A percentile compares a stretch with the other conserved stretches of the same genome.
phyloP scores from a whole-genome alignment of 2,888 invertebrate genomes.

The Helobdella robusta region DNA sequence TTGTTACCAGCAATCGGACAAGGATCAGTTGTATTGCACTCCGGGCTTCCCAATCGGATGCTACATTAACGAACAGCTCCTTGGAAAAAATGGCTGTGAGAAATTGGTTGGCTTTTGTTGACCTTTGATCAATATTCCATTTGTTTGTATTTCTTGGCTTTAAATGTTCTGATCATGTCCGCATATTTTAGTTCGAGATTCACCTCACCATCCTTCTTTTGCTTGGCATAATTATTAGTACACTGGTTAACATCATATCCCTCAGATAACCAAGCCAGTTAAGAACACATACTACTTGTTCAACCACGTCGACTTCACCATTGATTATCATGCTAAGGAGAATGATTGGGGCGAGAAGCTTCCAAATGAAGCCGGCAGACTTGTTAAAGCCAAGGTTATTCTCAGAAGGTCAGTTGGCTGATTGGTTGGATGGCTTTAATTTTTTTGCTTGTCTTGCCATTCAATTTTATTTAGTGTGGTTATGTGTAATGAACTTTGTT shows the following conservation, averaged over 20 bases:
- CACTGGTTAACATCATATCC: too few relatives aligned
- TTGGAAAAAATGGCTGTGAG: conserved; percentile 53
- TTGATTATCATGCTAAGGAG: conserved; percentile 71
- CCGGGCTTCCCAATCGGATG: conserved; percentile 98
- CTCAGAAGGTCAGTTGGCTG: conserved; percentile 51
- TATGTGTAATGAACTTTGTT: too few relatives aligned
- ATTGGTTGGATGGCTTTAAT: too few relatives aligned
- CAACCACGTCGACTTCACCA: conserved; percentile 87
- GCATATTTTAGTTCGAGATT: too few relatives aligned
- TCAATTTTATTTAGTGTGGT: too few relatives aligned
- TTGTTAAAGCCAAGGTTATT: conserved; percentile 53
- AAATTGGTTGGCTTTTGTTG: too few relatives aligned
- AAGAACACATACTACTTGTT: conserved; percentile 75
- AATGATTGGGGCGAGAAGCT: conserved; percentile 93
- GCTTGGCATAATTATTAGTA: too few relatives aligned
- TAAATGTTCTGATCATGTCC: too few relatives aligned
- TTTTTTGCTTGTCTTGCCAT: too few relatives aligned
- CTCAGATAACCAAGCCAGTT: neutral
- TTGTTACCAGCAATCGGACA: conserved; percentile 63
- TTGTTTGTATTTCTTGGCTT: too few relatives aligned
- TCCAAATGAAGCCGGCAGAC: conserved; percentile 65
- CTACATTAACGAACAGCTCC: conserved; percentile 59
- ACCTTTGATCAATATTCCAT: too few relatives aligned
- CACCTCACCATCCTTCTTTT: too few relatives aligned
- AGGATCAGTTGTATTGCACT: conserved; percentile 62